phyloP scores from a whole-genome alignment of 2,113 vertebrate genomes.

The Raja brachyura region DNA sequence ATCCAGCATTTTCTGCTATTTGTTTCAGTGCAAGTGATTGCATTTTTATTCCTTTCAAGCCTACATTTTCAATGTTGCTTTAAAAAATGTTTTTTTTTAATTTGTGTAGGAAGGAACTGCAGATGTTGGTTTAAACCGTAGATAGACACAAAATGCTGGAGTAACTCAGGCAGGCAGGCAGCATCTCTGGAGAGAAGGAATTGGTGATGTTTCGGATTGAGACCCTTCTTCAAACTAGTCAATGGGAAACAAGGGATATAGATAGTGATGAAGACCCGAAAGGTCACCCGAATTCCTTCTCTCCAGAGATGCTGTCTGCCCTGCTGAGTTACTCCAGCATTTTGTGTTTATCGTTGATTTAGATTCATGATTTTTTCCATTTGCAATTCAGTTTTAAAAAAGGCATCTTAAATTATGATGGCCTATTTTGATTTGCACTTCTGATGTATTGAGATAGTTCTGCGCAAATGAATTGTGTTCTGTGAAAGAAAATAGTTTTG shows the following conservation, averaged over 20 bases:
- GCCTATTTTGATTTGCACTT: background rate
- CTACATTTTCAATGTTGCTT: background rate
- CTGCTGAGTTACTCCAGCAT: too few species aligned
- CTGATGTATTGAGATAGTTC: background rate
- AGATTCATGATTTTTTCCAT: background rate
- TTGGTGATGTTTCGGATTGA: too few species aligned
- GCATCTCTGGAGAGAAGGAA: too few species aligned
- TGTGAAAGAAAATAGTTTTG: background rate
- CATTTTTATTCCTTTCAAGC: background rate
- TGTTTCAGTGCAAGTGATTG: background rate
- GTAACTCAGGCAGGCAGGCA: too few species aligned
- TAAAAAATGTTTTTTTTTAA: background rate
- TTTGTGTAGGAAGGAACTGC: background rate
- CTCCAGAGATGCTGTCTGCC: too few species aligned
- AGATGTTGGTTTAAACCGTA: too few species aligned
- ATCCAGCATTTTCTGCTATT: background rate
- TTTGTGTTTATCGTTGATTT: too few species aligned
- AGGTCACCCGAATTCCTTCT: too few species aligned
- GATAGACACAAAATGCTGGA: too few species aligned
- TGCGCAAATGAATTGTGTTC: background rate
- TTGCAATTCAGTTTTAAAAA: background rate
- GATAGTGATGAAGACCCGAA: too few species aligned
- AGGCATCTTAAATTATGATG: background rate
- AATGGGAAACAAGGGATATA: too few species aligned
- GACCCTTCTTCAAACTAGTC: too few species aligned